Evolutionary conservation across 2,888 invertebrate genomes (phyloP).

Genomic region (Hirtodrosophila histrioides): DNA sequence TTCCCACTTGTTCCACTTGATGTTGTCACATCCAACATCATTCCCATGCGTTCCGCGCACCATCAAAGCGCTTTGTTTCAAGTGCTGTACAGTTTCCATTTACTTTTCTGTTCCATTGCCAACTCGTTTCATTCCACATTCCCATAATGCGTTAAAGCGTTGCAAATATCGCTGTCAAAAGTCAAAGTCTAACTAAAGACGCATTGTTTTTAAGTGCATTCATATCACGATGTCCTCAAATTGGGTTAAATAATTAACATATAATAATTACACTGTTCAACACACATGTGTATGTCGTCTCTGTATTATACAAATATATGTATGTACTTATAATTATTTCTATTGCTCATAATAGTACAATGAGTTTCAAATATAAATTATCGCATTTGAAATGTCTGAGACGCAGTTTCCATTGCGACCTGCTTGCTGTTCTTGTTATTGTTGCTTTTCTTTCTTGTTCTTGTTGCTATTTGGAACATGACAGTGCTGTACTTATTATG

Average conservation of each 20-base stretch:
- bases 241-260: slow-evolving; percentile 62
- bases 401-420: slow-evolving; percentile 48
- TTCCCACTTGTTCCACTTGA: no score
- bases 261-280: slow-evolving; percentile 43
- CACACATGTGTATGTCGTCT: slow-evolving; percentile 2
- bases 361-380: slow-evolving; percentile 43
- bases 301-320: not conserved
- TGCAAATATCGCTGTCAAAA: no score
- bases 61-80: no score
- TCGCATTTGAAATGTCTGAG: slow-evolving; percentile 51
- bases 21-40: no score
- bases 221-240: slow-evolving; percentile 40
- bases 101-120: no score
- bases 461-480: slow-evolving; percentile 54
- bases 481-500: slow-evolving; percentile 25
- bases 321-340: slow-evolving; percentile 16
- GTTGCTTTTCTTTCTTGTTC: slow-evolving; percentile 18
- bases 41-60: no score
- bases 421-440: slow-evolving; percentile 8
- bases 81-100: no score
- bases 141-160: no score
- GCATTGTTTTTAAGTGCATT: slow-evolving; percentile 5
- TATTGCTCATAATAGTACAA: slow-evolving; percentile 8
- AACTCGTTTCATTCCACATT: no score
- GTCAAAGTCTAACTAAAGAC: no score